Percentiles rank a stretch among this genome's conserved stretches.
Conservation (phyloP, 2,888 invertebrate species). For the Cerastis leucographa region DNA sequence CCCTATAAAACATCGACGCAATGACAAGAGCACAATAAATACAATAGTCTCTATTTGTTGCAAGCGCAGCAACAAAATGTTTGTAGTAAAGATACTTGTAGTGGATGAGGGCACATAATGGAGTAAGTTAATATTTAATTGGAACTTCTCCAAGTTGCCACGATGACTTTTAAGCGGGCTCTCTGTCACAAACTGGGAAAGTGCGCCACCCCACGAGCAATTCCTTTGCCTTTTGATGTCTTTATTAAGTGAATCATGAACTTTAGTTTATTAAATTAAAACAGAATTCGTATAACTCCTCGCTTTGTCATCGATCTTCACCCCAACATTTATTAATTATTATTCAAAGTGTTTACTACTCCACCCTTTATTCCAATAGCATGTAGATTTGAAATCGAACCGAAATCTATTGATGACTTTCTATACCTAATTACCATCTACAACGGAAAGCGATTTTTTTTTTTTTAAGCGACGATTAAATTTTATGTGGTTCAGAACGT, state of each 20-base stretch:
- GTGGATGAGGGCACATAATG: conserved; percentile 59
- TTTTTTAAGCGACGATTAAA: no score
- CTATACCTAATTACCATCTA: not conserved
- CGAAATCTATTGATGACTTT: no score
- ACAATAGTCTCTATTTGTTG: conserved; percentile 24
- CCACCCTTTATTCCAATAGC: not conserved
- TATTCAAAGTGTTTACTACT: conserved; percentile 8
- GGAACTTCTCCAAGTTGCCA: conserved; percentile 68
- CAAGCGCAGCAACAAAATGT: conserved; percentile 38
- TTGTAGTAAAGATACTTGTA: conserved; percentile 55
- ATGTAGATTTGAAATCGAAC: not conserved
- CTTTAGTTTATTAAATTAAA: conserved; percentile 70
- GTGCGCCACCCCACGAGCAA: conserved; percentile 65
- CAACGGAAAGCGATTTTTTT: not conserved
- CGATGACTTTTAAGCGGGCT: conserved; percentile 69
- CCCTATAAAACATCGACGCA: not conserved
- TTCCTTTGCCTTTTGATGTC: conserved; percentile 72
- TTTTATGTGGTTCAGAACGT: no score
- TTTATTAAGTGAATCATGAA: conserved; percentile 72
- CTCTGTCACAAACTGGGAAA: conserved; percentile 65
- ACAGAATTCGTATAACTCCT: conserved; percentile 63
- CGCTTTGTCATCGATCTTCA: conserved; percentile 61
- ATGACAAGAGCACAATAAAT: conserved; percentile 11
- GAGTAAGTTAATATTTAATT: conserved; percentile 72
- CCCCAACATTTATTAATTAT: conserved; percentile 59